Evolutionary conservation across 1,140 invertebrate species (phyloP), one percentile per base, ranked within the genome.

Genomic region (Aleiodes sp.): DNA sequence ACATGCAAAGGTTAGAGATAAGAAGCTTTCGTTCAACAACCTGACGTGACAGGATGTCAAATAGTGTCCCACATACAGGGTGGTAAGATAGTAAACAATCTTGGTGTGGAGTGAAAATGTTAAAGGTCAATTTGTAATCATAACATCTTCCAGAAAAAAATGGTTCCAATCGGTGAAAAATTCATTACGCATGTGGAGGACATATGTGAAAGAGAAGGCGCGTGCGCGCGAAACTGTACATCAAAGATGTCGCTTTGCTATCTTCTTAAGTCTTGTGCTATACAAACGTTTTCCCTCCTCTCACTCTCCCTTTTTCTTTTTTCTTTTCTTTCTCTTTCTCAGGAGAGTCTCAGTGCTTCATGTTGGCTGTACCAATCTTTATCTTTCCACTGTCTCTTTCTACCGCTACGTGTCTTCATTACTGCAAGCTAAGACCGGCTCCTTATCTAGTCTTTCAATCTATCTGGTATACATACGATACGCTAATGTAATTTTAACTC

Each of bases 1-100:
- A 72, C 80, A 82, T 79, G 80, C 80, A 75, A 81, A 39, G 61
- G 60, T 62, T 4, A 21, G 31, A 79, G 80, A 82, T 81, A 84
- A 82, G 63, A 35, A 12, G 26, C 33, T 60, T 63, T 43, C 64
- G 52, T 35, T 33, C 65, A 66, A 62, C 35, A 24, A 39, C 31
- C 37, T 77, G 72, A 78, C 80, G 78, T 79, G 78, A 79, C 78
- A 77, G 77, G 77, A 78, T 78, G 77, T 75, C 71, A 67, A 65
- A 65, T 29, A 28, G 12, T 65, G 26, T 56, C 26, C 1, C 7
- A 9, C n/a, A n/a, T n/a, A 31, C 26, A 56, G 24, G 12, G 24
- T 19, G 33, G 28, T 19, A 4, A 24, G 28, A 56, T 26, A 10
- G 52, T 14, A 39, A 56, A 67, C 56, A 67, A n/a, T n/a, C 4